phyloP scores from a whole-genome alignment of 1,140 invertebrate species.

The Drosophila takahashii region DNA sequence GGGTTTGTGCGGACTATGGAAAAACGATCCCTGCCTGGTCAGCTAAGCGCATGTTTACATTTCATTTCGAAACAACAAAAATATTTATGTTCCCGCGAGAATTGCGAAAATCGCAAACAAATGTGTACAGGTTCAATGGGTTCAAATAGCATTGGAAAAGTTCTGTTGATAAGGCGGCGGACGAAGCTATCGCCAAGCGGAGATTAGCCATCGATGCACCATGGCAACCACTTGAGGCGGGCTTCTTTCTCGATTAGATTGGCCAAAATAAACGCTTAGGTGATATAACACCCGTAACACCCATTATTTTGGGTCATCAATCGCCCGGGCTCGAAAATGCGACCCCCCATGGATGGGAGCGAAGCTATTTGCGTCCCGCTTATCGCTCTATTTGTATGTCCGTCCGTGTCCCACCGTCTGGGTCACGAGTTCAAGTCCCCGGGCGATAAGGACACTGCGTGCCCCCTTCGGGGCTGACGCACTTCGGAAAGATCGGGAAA shows the following conservation, averaged over 20 bases:
- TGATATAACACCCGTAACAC: not conserved
- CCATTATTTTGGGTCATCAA: not conserved
- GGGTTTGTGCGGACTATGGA: constrained; percentile 39
- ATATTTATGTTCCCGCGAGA: constrained; percentile 36
- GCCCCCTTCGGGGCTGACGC: constrained; percentile 31
- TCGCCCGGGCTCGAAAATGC: too few relatives aligned
- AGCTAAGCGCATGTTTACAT: constrained; percentile 9
- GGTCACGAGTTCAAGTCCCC: constrained; percentile 9
- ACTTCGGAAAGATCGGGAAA: constrained; percentile 26
- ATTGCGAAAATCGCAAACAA: constrained; percentile 12
- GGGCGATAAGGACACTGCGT: constrained; percentile 18
- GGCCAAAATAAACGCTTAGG: not conserved
- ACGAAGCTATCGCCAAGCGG: constrained; percentile 37
- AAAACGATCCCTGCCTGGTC: constrained; percentile 8
- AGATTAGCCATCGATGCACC: constrained; percentile 34
- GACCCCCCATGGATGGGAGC: constrained; percentile 23
- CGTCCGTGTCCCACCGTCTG: not conserved
- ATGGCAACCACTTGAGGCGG: constrained; percentile 27
- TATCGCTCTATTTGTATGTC: constrained; percentile 4
- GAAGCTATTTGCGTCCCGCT: constrained; percentile 6
- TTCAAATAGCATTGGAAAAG: constrained; percentile 68
- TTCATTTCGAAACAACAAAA: constrained; percentile 30
- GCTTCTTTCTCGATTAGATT: constrained; percentile 29
- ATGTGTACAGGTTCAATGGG: constrained; percentile 30
- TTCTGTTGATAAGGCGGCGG: constrained; percentile 36